Percentiles rank a stretch among this genome's conserved stretches.
Evolutionary conservation across 2,888 invertebrate species (phyloP).

Genomic region (Lysandra bellargus): DNA sequence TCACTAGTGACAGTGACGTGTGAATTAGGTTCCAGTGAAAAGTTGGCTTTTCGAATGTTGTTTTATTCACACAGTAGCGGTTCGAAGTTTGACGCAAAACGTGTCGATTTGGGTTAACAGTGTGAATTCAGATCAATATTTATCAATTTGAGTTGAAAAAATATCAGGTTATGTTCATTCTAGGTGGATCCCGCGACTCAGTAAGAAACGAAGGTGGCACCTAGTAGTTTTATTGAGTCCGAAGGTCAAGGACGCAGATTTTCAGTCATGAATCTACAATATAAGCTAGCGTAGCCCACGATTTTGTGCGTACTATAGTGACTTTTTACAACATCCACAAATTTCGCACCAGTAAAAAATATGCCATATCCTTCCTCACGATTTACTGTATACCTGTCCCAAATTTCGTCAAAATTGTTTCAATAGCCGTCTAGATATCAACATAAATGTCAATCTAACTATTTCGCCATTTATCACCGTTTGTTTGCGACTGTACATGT

Average conservation of each 20-base stretch:
- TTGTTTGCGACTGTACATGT: neutral
- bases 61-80: neutral
- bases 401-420: too few relatives aligned
- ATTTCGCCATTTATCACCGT: too few relatives aligned
- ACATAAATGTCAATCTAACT: too few relatives aligned
- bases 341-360: neutral
- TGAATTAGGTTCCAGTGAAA: conserved; percentile 19
- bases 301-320: too few relatives aligned
- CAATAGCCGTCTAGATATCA: neutral
- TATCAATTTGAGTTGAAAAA: neutral
- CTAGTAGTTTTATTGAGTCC: neutral
- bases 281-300: too few relatives aligned
- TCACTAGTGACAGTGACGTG: conserved; percentile 15
- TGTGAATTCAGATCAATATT: neutral
- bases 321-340: neutral
- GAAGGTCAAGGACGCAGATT: neutral
- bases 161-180: too few relatives aligned
- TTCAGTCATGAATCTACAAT: neutral
- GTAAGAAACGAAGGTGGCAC: neutral
- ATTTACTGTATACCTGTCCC: neutral
- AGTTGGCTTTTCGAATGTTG: neutral
- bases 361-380: neutral
- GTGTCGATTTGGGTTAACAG: neutral
- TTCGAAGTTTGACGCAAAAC: neutral
- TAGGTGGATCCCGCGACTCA: too few relatives aligned